Evolutionary conservation across 2,888 invertebrate species (phyloP), one percentile per base, ranked within the genome.

Genomic region (Orchesella flavescens): DNA sequence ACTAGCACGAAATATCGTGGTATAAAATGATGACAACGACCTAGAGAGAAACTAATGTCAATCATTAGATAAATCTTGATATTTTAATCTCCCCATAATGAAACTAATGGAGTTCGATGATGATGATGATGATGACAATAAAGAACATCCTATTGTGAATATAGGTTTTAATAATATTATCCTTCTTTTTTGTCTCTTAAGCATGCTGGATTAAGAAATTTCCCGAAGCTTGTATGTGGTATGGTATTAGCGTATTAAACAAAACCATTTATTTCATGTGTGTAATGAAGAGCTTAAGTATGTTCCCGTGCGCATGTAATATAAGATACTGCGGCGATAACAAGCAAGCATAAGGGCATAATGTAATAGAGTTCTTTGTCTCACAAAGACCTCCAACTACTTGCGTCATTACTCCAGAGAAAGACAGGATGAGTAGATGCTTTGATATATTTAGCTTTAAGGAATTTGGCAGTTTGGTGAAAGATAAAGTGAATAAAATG

Each of bases 331-430:
- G n/a, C n/a, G n/a, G 7, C 34, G 34, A 34, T 34, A 34, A 7
- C 34, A 34, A 4, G n/a, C n/a, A n/a, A n/a, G n/a, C n/a, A n/a
- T n/a, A n/a, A n/a, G n/a, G n/a, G n/a, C n/a, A 2, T 34, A 34
- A 34, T 34, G 7, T 34, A 4, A 34, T 34, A 34, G n/a, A 4
- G 34, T 7, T 10, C 53, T 19, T 66, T 66, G 34, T 66, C n/a
- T 34, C 15, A 66, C 65, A 24, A 15, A 19, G 5, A 19, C 34
- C n/a, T 66, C 43, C 17, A 24, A n/a, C 43, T n/a, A 66, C 43
- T 66, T 66, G 43, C 65, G 65, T 66, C 65, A 66, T 66, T 17
- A 1, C 24, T 19, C 57, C 57, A 57, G 15, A 9, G 34, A 66
- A 17, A 66, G 44, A 17, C 12, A 7, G 44, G 5, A 57, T n/a